Conservation (phyloP, 2,113 vertebrate species). For the Clupea harengus region DNA sequence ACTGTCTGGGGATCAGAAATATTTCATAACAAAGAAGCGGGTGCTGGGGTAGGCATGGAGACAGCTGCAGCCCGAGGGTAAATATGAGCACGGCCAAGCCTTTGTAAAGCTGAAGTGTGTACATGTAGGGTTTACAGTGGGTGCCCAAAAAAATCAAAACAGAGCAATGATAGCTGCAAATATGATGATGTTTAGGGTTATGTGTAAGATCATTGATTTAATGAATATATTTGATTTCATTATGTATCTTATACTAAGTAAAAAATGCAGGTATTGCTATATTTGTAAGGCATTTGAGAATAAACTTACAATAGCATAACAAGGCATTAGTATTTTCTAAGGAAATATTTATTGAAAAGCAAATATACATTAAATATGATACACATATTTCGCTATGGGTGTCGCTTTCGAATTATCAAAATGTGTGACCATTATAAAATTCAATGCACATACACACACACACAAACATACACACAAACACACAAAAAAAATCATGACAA, state of each 20-base stretch:
- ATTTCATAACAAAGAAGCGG: not conserved
- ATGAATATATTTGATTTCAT: not conserved
- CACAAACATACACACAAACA: not conserved
- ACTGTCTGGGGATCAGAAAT: not conserved
- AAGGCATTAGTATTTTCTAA: constrained; percentile 30
- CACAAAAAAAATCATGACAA: constrained; percentile 12
- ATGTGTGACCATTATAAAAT: constrained; percentile 6
- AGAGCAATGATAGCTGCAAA: not conserved
- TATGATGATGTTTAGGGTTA: not conserved
- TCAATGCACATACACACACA: constrained; percentile 15
- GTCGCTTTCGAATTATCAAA: constrained; percentile 17
- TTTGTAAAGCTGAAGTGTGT: not conserved
- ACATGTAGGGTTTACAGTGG: not conserved
- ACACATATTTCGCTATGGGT: constrained; percentile 55
- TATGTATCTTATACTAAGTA: not conserved
- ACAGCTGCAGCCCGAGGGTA: not conserved
- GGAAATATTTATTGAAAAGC: constrained; percentile 70
- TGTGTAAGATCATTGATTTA: not conserved
- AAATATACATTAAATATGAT: constrained; percentile 68
- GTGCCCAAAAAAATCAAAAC: not conserved
- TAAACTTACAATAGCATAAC: not conserved
- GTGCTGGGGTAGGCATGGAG: not conserved
- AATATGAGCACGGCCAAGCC: not conserved
- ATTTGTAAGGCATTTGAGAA: not conserved
- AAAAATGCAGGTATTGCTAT: not conserved